These are phyloP conservation scores for Kryphioiulus occultus DNA, from an alignment of 2,888 invertebrate genomes.

Conservation along the genomic window DNA sequence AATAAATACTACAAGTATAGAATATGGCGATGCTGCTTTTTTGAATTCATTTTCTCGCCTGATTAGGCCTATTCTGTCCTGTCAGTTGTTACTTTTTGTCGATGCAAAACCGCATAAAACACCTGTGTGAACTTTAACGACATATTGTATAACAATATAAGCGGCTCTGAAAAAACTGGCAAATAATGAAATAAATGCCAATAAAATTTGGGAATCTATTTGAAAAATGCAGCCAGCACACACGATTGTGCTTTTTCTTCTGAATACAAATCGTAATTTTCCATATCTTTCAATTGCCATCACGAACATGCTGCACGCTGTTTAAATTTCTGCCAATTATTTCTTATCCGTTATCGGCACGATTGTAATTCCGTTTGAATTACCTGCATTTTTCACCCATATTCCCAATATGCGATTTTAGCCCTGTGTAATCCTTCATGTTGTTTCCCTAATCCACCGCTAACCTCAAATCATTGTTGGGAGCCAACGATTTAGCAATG, in stretches of 20 bases:
- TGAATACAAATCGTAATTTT: conserved; percentile 10
- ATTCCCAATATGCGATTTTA: neutral
- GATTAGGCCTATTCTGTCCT: conserved; percentile 22
- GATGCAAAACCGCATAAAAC: neutral
- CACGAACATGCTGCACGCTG: neutral
- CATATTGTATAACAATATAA: neutral
- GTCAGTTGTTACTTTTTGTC: neutral
- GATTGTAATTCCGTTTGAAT: neutral
- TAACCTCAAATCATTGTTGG: neutral
- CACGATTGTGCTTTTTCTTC: neutral
- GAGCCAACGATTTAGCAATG: neutral
- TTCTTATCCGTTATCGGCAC: neutral
- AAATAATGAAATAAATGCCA: conserved; percentile 31
- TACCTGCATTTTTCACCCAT: neutral
- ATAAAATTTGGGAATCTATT: neutral
- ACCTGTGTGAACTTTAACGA: conserved; percentile 11
- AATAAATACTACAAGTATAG: conserved; percentile 14
- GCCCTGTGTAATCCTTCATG: neutral
- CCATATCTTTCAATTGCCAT: neutral
- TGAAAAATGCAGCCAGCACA: neutral
- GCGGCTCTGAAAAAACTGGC: neutral
- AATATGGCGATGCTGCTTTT: neutral
- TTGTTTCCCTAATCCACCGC: neutral
- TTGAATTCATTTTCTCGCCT: conserved; percentile 7
- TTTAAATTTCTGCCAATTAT: neutral